These are phyloP conservation scores for Phymatocera aterrima DNA, from an alignment of 2,888 invertebrate species.

Conservation along the genomic window DNA sequence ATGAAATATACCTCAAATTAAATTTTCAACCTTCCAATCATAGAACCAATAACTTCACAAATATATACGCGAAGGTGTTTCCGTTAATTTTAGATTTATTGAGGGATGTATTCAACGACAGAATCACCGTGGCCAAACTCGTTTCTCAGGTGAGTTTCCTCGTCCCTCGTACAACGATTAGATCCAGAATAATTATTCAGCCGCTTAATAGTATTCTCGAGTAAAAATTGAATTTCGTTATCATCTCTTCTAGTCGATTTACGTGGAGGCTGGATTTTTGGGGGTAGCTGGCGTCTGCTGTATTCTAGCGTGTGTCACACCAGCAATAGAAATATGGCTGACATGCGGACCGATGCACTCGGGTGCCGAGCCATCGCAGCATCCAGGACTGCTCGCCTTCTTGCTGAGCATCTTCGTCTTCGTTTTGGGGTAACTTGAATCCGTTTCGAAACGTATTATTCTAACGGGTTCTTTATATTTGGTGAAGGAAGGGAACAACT, in stretches of 20 bases:
- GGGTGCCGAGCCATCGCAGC: constrained; percentile 66
- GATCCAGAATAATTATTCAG: neutral
- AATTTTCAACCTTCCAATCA: constrained; percentile 13
- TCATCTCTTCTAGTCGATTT: constrained; percentile 79
- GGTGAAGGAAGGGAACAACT: neutral
- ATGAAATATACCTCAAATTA: neutral
- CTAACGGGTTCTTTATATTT: neutral
- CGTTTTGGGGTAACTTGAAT: constrained; percentile 67
- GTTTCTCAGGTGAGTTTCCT: constrained; percentile 69
- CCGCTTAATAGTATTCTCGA: no score
- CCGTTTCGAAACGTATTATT: neutral
- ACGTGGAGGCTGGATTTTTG: constrained; percentile 84
- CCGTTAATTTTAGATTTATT: constrained; percentile 69
- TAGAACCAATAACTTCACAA: no score
- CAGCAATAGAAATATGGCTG: constrained; percentile 79
- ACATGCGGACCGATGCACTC: constrained; percentile 71
- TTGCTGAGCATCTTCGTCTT: constrained; percentile 66
- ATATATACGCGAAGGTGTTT: neutral
- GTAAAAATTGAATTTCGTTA: neutral
- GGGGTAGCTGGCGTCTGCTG: constrained; percentile 80
- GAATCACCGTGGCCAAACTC: constrained; percentile 67
- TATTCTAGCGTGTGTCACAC: constrained; percentile 81
- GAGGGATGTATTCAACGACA: constrained; percentile 70
- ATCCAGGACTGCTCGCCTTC: constrained; percentile 66
- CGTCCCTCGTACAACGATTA: neutral